Conservation (phyloP, 2,113 vertebrate genomes). For the Columbina picui region DNA sequence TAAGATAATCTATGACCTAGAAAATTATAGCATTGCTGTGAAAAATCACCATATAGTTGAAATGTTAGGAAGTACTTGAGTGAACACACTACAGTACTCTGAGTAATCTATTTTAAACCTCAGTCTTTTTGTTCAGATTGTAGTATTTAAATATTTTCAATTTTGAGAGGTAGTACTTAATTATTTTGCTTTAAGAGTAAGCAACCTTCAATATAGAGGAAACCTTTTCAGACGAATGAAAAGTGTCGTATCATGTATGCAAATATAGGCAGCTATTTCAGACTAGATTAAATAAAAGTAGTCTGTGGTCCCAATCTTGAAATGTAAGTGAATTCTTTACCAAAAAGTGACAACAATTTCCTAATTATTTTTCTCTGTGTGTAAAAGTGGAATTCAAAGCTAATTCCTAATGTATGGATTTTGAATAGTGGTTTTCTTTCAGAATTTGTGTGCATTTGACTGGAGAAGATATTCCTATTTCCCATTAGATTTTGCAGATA, state of each 20-base stretch:
- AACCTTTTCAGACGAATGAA: not conserved
- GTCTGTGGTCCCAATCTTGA: not conserved
- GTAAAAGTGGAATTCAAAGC: not conserved
- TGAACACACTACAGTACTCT: not conserved
- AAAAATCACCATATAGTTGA: not conserved
- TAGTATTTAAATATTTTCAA: not conserved
- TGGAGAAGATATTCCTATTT: not conserved
- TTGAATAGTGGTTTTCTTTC: not conserved
- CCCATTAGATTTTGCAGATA: not conserved
- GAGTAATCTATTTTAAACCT: not conserved
- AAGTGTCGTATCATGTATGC: accelerated
- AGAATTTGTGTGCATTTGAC: not conserved
- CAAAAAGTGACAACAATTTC: not conserved
- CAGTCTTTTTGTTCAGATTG: not conserved
- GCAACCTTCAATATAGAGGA: not conserved
- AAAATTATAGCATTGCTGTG: not conserved
- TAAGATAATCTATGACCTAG: not conserved
- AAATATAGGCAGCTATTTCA: not conserved
- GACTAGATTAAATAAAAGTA: not conserved
- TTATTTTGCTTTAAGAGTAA: not conserved
- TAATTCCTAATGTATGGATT: not conserved
- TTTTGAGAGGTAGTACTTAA: not conserved
- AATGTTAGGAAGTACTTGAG: not conserved
- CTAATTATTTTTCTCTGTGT: not conserved
- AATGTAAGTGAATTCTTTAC: not conserved